Percentiles rank a stretch among this genome's conserved stretches.
Conservation (phyloP, 2,797 vertebrate genomes). For the Salmo trutta region DNA sequence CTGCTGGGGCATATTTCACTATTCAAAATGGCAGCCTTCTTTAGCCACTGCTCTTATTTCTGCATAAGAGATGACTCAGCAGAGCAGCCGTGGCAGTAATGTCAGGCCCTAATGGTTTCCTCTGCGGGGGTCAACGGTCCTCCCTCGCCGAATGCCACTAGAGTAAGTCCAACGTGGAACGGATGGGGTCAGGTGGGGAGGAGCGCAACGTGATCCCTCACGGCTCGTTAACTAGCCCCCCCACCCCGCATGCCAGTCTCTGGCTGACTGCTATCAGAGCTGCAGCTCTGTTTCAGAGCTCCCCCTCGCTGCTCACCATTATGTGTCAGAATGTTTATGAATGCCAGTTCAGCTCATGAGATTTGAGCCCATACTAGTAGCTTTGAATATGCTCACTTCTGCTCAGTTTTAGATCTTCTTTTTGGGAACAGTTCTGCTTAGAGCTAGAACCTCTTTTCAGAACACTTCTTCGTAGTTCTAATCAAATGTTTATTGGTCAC, state of each 20-base stretch:
- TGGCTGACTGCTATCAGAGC: conserved; percentile 51
- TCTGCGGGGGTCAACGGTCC: neutral
- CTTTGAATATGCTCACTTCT: neutral
- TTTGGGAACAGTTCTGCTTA: neutral
- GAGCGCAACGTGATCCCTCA: conserved; percentile 59
- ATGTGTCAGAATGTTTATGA: conserved; percentile 31
- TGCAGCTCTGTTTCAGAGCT: conserved; percentile 10
- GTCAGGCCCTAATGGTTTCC: conserved; percentile 22
- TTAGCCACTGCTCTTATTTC: conserved; percentile 7
- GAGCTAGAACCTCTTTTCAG: too few species aligned
- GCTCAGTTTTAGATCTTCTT: neutral
- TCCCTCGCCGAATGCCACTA: conserved; percentile 7
- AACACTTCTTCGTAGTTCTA: too few species aligned
- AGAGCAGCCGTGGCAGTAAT: neutral
- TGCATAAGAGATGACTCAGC: conserved; percentile 13
- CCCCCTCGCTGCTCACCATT: conserved; percentile 40
- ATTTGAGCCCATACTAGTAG: neutral
- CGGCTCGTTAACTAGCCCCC: conserved; percentile 27
- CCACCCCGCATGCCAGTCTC: conserved; percentile 46
- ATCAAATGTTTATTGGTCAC: too few species aligned
- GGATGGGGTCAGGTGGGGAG: conserved; percentile 58
- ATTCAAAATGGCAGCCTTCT: conserved; percentile 60
- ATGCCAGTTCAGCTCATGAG: conserved; percentile 24
- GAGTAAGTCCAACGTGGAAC: conserved; percentile 34
- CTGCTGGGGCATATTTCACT: conserved; percentile 32